These are phyloP conservation scores for Prunella himalayana DNA, from an alignment of 2,113 vertebrate genomes.

Conservation along the genomic window DNA sequence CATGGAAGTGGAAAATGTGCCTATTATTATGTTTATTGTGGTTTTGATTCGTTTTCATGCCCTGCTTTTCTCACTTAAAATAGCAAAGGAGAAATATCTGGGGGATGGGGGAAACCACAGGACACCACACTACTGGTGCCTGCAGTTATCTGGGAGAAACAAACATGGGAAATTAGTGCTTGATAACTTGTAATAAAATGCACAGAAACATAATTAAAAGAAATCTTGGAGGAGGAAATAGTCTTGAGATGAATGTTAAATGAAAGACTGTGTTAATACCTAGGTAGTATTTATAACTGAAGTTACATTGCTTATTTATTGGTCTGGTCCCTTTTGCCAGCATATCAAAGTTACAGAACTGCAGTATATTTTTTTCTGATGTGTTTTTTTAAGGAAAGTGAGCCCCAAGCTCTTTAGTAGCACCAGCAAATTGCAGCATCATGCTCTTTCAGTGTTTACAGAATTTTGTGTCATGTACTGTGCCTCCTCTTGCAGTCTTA, in stretches of 20 bases:
- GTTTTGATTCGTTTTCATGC: background rate
- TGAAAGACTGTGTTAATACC: background rate
- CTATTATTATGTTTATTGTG: background rate
- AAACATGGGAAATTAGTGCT: background rate
- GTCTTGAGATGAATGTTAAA: background rate
- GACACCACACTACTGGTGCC: fast-evolving
- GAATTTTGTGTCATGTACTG: background rate
- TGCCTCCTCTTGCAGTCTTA: background rate
- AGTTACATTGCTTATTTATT: background rate
- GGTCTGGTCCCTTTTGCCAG: background rate
- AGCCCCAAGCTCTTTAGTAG: background rate
- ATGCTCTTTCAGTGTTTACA: background rate
- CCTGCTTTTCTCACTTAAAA: background rate
- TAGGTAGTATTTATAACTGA: background rate
- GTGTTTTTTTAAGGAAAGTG: background rate
- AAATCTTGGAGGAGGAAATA: background rate
- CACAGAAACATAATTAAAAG: background rate
- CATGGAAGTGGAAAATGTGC: background rate
- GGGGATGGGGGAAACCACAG: background rate
- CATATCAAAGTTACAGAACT: background rate
- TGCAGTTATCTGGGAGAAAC: background rate
- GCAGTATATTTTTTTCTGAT: background rate
- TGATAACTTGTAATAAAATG: background rate
- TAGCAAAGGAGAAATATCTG: background rate
- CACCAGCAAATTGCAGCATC: background rate